Conservation (phyloP, 1,140 invertebrate genomes). For the Formica exsecta region DNA sequence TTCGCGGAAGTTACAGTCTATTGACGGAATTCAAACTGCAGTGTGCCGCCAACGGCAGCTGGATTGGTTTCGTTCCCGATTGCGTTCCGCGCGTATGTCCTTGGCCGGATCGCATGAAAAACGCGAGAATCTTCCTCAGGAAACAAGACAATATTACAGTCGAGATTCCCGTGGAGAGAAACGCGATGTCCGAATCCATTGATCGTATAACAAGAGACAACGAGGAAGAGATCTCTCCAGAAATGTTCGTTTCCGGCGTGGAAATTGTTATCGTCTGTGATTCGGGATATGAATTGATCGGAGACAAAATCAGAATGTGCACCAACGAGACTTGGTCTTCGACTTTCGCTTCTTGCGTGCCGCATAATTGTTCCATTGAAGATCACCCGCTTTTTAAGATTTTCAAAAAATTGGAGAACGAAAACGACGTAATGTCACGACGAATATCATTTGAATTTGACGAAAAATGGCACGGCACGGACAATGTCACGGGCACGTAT, state of each 20-base stretch:
- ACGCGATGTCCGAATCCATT: neutral
- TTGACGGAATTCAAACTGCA: slow-evolving; percentile 73
- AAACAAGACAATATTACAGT: slow-evolving; percentile 25
- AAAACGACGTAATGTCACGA: neutral
- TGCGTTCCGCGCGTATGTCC: slow-evolving; percentile 74
- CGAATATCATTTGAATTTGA: neutral
- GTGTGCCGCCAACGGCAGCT: slow-evolving; percentile 83
- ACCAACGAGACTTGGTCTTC: slow-evolving; percentile 74
- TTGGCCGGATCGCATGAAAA: slow-evolving; percentile 60
- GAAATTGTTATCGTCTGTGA: slow-evolving; percentile 72
- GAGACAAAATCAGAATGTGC: slow-evolving; percentile 65
- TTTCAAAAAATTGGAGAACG: slow-evolving; percentile 28
- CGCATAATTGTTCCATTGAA: slow-evolving; percentile 65
- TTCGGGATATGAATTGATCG: slow-evolving; percentile 66
- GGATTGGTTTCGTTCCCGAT: slow-evolving; percentile 78
- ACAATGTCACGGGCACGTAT: slow-evolving; percentile 25
- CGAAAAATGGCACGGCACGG: neutral
- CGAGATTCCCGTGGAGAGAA: slow-evolving; percentile 20
- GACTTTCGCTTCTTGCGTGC: slow-evolving; percentile 58
- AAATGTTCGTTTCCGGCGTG: slow-evolving; percentile 63
- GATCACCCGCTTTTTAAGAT: slow-evolving; percentile 70
- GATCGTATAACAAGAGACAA: neutral
- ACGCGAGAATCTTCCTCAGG: slow-evolving; percentile 70
- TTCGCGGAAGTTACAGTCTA: slow-evolving; percentile 70
- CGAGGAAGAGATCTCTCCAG: neutral